A percentile compares a stretch with the other conserved stretches of the same genome.
phyloP scores from a whole-genome alignment of 2,888 invertebrate species.

The Acronicta leporina region DNA sequence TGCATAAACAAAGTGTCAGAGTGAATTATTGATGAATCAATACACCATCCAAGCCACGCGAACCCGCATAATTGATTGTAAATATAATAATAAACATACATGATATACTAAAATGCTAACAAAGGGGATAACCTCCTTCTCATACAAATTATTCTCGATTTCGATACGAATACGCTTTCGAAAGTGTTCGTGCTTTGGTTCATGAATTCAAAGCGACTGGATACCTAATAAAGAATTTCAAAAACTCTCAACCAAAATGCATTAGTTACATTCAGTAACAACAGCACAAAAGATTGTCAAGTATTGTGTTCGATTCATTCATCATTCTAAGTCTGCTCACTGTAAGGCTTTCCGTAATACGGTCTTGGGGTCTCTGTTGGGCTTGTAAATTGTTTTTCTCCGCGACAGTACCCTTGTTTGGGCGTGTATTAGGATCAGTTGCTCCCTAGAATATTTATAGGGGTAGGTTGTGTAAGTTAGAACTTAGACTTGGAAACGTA shows the following conservation, averaged over 20 bases:
- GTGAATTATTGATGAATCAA: no score
- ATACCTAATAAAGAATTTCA: neutral
- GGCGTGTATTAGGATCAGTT: conserved; percentile 24
- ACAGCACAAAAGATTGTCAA: conserved; percentile 20
- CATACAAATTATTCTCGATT: no score
- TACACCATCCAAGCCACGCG: no score
- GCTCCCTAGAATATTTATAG: conserved; percentile 45
- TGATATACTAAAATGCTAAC: no score
- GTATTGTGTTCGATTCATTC: conserved; percentile 28
- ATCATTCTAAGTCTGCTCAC: conserved; percentile 24
- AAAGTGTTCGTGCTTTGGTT: no score
- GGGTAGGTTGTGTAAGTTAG: conserved; percentile 23
- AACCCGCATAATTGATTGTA: no score
- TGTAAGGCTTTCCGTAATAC: conserved; percentile 13
- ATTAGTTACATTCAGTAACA: conserved; percentile 28
- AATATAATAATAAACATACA: no score
- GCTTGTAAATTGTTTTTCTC: conserved; percentile 31
- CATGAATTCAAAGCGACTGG: neutral
- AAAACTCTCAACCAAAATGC: conserved; percentile 18
- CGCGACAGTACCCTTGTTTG: conserved; percentile 20
- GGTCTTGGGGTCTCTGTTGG: conserved; percentile 7
- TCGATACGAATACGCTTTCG: no score
- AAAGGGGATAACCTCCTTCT: no score
- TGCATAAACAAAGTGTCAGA: no score
- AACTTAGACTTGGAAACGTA: conserved; percentile 2